These are phyloP conservation scores for Pipra filicauda DNA, from an alignment of 2,113 vertebrate genomes.

Conservation along the genomic window DNA sequence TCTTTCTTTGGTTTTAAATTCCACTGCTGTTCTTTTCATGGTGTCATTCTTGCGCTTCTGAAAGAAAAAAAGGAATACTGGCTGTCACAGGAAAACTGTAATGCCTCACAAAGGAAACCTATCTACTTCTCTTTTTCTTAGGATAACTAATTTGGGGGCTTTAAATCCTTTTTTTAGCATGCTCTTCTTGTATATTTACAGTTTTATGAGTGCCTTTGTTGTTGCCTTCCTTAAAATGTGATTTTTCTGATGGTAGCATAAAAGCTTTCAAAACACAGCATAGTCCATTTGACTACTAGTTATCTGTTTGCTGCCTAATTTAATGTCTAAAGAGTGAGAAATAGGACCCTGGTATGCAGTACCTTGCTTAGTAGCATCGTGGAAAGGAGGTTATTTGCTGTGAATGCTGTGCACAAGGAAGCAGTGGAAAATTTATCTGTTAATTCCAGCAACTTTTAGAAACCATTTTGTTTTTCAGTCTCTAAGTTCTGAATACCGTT, in stretches of 20 bases:
- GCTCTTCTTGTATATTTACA: not conserved
- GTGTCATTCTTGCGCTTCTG: not conserved
- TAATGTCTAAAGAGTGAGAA: not conserved
- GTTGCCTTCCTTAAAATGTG: not conserved
- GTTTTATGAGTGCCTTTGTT: not conserved
- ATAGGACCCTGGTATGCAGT: not conserved
- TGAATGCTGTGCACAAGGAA: not conserved
- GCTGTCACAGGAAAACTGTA: not conserved
- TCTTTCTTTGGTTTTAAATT: constrained; percentile 21
- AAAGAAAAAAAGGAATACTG: not conserved
- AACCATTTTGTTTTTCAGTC: not conserved
- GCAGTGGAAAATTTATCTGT: not conserved
- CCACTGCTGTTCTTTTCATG: not conserved
- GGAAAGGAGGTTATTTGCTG: not conserved
- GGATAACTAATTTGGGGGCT: not conserved
- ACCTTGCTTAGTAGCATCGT: not conserved
- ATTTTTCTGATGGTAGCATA: not conserved
- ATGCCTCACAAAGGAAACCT: not conserved
- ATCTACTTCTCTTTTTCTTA: not conserved
- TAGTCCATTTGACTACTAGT: not conserved
- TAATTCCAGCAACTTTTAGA: not conserved
- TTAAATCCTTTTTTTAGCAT: not conserved
- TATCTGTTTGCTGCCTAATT: not conserved
- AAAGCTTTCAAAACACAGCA: not conserved
- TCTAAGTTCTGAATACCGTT: not conserved